Evolutionary conservation across 2,888 invertebrate genomes (phyloP).

Genomic region (Tetrapedia diversipes): DNA sequence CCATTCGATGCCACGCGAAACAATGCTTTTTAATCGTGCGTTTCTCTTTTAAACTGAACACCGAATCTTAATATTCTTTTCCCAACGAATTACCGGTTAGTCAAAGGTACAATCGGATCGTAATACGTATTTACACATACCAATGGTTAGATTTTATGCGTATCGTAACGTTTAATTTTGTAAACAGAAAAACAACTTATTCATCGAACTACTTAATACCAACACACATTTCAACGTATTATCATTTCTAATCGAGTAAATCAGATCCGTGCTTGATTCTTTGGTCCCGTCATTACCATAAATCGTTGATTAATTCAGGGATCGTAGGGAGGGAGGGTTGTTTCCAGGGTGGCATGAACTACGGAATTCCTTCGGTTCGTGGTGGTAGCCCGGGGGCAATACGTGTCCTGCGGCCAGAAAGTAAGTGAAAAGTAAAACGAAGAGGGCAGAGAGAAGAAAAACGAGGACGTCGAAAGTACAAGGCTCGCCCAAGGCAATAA

Average conservation of each 20-base stretch:
- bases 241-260: neutral
- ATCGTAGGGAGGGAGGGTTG: conserved; percentile 13
- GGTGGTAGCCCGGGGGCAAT: conserved; percentile 24
- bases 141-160: no score
- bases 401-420: conserved; percentile 66
- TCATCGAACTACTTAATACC: no score
- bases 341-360: conserved; percentile 30
- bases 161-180: no score
- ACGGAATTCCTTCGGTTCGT: conserved; percentile 14
- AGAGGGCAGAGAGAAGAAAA: conserved; percentile 60
- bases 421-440: conserved; percentile 72
- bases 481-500: conserved; percentile 73
- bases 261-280: no score
- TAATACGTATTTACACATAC: no score
- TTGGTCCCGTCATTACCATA: neutral
- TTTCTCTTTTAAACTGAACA: conserved; percentile 23
- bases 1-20: neutral
- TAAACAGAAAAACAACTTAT: no score
- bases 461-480: conserved; percentile 66
- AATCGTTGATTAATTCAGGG: conserved; percentile 45
- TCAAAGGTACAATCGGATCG: no score
- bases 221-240: neutral
- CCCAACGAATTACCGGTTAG: neutral
- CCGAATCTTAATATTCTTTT: neutral
- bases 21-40: conserved; percentile 34